These are phyloP conservation scores for Nansenia antarctica DNA, from an alignment of 2,113 vertebrate genomes.

Conservation along the genomic window DNA sequence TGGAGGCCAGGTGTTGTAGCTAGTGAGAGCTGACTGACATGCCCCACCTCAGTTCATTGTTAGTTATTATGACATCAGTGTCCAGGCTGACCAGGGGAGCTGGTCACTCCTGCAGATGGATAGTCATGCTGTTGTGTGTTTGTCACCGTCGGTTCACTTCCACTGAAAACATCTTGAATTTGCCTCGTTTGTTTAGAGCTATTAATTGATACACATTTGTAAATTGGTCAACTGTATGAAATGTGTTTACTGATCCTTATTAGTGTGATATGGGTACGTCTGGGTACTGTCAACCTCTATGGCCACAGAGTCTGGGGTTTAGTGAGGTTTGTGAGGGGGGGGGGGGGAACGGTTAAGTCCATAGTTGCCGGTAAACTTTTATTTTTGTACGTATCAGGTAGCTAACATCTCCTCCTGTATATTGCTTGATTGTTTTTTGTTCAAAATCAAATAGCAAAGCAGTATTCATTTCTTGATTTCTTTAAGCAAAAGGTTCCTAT, in stretches of 20 bases:
- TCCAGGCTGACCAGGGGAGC: not conserved
- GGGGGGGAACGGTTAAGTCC: not conserved
- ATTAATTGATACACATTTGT: not conserved
- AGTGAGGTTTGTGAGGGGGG: not conserved
- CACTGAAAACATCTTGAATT: not conserved
- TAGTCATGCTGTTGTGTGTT: not conserved
- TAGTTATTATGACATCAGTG: not conserved
- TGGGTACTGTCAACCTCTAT: not conserved
- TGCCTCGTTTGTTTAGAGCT: not conserved
- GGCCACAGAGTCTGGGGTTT: not conserved
- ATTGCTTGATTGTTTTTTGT: not conserved
- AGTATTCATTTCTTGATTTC: not conserved
- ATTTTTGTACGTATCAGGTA: not conserved
- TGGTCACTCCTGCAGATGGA: not conserved
- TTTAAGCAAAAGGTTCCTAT: too few species aligned
- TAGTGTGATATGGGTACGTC: not conserved
- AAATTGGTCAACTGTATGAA: not conserved
- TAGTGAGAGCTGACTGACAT: not conserved
- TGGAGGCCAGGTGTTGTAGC: slow-evolving; percentile 3
- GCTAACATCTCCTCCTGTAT: not conserved
- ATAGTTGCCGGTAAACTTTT: not conserved
- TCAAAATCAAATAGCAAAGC: not conserved
- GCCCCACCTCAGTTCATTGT: slow-evolving; percentile 13
- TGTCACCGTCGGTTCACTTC: not conserved
- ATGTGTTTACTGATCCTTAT: not conserved